Percentiles rank a stretch among this genome's conserved stretches.
These are phyloP conservation scores for Drosophila guanche DNA, from an alignment of 1,140 invertebrate species.

Conservation along the genomic window DNA sequence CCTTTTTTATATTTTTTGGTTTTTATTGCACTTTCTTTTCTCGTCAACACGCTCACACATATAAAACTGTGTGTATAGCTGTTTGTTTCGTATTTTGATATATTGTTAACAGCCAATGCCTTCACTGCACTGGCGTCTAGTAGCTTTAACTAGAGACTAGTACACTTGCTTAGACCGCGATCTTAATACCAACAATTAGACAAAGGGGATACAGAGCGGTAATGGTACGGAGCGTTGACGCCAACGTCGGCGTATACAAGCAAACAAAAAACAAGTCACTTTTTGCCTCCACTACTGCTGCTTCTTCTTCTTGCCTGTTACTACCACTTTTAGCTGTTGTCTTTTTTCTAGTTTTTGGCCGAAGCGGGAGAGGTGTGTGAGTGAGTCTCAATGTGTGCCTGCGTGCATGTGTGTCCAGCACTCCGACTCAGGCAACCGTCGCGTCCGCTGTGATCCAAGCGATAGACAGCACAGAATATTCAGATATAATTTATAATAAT, in stretches of 20 bases:
- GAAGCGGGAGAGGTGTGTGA: conserved; percentile 20
- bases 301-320: conserved; percentile 53
- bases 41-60: conserved; percentile 28
- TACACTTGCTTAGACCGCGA: conserved; percentile 52
- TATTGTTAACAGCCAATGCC: conserved; percentile 26
- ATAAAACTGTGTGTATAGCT: neutral
- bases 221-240: conserved; percentile 5
- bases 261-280: conserved; percentile 74
- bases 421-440: conserved; percentile 24
- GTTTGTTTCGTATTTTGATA: neutral
- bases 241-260: conserved; percentile 48
- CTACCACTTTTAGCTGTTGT: conserved; percentile 68
- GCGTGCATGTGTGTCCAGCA: conserved; percentile 14
- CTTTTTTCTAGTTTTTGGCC: conserved; percentile 74
- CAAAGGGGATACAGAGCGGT: conserved; percentile 21
- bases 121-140: no score
- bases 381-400: conserved; percentile 17
- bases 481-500: no score
- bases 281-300: conserved; percentile 35
- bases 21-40: conserved; percentile 80
- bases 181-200: conserved; percentile 65
- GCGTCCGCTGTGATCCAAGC: conserved; percentile 64
- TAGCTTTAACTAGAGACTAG: conserved; percentile 37
- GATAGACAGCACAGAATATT: conserved; percentile 24
- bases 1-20: conserved; percentile 51